A percentile compares a stretch with the other conserved stretches of the same genome.
Conservation (phyloP, 2,888 invertebrate species). For the Odontomyia ornata region DNA sequence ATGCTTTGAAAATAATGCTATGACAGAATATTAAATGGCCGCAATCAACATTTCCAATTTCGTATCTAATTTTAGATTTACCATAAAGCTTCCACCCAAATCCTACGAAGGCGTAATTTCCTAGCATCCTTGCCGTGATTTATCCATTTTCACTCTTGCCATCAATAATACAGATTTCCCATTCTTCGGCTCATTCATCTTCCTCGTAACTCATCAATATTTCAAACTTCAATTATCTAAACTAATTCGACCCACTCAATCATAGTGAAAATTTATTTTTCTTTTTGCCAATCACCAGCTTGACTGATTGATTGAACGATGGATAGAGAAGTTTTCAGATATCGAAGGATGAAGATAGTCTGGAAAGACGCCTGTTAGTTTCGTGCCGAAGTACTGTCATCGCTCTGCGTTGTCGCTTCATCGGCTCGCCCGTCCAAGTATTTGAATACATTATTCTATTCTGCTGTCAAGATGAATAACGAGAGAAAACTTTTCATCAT, state of each 20-base stretch:
- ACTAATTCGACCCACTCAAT: slow-evolving; percentile 18
- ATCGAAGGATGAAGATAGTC: slow-evolving; percentile 12
- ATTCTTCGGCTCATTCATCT: too few relatives aligned
- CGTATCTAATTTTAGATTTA: too few relatives aligned
- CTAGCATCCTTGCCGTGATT: too few relatives aligned
- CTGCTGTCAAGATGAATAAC: slow-evolving; percentile 36
- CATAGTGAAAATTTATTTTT: slow-evolving; percentile 8
- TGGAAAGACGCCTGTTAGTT: neutral
- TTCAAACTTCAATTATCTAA: slow-evolving; percentile 31
- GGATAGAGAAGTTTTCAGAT: slow-evolving; percentile 1
- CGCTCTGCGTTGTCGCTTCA: too few relatives aligned
- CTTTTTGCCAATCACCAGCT: neutral
- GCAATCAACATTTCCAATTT: too few relatives aligned
- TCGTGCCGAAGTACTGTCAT: neutral
- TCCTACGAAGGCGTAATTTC: too few relatives aligned
- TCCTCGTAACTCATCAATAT: neutral
- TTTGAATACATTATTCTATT: slow-evolving; percentile 36
- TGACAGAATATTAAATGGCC: too few relatives aligned
- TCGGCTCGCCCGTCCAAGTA: neutral
- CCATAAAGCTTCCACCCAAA: too few relatives aligned
- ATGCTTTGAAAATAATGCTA: too few relatives aligned
- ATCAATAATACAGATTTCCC: too few relatives aligned
- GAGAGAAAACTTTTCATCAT: slow-evolving; percentile 12
- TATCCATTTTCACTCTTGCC: too few relatives aligned
- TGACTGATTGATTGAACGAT: neutral